phyloP scores from a whole-genome alignment of 2,888 invertebrate species.

The Tiliacea aurago region DNA sequence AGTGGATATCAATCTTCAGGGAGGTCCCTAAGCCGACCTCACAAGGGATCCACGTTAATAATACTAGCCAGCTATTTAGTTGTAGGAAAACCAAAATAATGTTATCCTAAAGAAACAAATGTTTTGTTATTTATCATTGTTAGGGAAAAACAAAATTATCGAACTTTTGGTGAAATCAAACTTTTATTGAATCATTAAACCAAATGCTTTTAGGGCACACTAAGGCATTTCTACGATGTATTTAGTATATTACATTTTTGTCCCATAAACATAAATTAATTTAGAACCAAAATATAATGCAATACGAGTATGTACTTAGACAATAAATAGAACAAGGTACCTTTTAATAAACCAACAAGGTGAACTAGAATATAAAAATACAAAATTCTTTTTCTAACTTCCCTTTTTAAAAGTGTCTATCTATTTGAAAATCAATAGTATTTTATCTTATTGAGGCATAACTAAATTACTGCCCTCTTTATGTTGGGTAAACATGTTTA shows the following conservation, averaged over 20 bases:
- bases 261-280: too few relatives aligned
- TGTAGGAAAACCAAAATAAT: background rate
- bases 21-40: conserved; percentile 7
- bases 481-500: conserved; percentile 29
- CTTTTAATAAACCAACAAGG: background rate
- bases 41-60: background rate
- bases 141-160: background rate
- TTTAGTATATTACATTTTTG: too few relatives aligned
- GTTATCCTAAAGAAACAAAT: too few relatives aligned
- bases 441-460: background rate
- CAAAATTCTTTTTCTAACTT: background rate
- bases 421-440: background rate
- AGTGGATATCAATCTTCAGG: conserved; percentile 43
- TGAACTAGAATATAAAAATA: background rate
- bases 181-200: background rate
- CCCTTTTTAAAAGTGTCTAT: background rate
- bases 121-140: background rate
- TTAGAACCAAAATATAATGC: too few relatives aligned
- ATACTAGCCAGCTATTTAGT: background rate
- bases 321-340: too few relatives aligned
- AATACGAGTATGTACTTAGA: too few relatives aligned
- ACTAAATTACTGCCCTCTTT: background rate
- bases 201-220: background rate
- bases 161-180: background rate
- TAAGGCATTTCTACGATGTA: too few relatives aligned